Evolutionary conservation across 1,140 invertebrate species (phyloP).

Genomic region (Calephelis virginiensis): DNA sequence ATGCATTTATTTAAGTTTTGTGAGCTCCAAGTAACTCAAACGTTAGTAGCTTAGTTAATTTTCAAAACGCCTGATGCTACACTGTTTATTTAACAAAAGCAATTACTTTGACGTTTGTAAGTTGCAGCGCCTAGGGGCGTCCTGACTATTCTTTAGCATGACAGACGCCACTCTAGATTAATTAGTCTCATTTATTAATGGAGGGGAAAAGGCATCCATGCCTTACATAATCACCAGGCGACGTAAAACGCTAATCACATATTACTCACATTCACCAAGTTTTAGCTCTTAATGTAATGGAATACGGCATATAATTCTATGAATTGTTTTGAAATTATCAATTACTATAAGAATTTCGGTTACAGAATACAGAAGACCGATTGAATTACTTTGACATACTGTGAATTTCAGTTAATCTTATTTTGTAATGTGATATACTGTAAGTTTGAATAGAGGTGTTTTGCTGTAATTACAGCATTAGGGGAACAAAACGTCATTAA

Average conservation of each 20-base stretch:
- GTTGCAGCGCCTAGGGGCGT: constrained; percentile 47
- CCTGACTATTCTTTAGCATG: constrained; percentile 69
- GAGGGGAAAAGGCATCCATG: constrained; percentile 52
- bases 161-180: constrained; percentile 69
- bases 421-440: constrained; percentile 19
- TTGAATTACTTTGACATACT: constrained; percentile 24
- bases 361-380: constrained; percentile 23
- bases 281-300: constrained; percentile 9
- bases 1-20: too few species aligned
- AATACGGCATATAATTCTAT: constrained; percentile 17
- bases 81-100: constrained; percentile 67
- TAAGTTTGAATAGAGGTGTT: constrained; percentile 27
- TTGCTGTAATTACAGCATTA: constrained; percentile 37
- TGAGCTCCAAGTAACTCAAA: too few species aligned
- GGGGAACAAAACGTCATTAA: constrained; percentile 23
- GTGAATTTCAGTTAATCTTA: constrained; percentile 7
- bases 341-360: constrained; percentile 23
- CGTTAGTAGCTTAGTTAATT: constrained; percentile 5
- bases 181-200: constrained; percentile 69
- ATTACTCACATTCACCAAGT: constrained; percentile 17
- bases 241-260: constrained; percentile 19
- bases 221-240: constrained; percentile 34
- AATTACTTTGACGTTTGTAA: constrained; percentile 57
- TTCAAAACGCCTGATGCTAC: constrained; percentile 19
- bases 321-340: constrained; percentile 19